A percentile compares a stretch with the other conserved stretches of the same genome.
Conservation (phyloP, 2,888 invertebrate genomes). For the Nineta flava region DNA sequence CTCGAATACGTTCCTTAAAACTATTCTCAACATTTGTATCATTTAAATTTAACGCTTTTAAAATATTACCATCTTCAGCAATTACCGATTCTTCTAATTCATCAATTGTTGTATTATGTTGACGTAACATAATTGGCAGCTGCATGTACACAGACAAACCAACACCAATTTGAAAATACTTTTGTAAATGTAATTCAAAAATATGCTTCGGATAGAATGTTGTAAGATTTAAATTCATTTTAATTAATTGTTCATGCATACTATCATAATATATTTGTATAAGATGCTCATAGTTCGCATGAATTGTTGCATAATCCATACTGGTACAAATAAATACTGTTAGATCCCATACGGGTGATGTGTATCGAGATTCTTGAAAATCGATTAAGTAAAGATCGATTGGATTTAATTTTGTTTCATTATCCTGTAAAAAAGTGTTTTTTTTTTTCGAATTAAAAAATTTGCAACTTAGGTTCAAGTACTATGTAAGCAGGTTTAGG, state of each 20-base stretch:
- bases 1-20: too few species aligned
- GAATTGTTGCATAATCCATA: not conserved
- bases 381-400: conserved; percentile 2
- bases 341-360: conserved; percentile 1
- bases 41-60: too few species aligned
- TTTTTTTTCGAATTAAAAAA: too few species aligned
- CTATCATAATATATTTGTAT: conserved; percentile 4
- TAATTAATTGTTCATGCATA: not conserved
- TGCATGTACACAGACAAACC: not conserved
- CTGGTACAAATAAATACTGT: conserved; percentile 3
- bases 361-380: not conserved
- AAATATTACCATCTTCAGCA: too few species aligned
- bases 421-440: conserved; percentile 1
- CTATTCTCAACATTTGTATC: too few species aligned
- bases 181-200: conserved; percentile 1
- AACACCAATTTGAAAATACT: conserved; percentile 3
- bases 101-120: too few species aligned
- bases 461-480: too few species aligned
- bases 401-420: not conserved
- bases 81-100: too few species aligned
- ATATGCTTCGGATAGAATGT: not conserved
- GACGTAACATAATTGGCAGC: too few species aligned
- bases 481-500: too few species aligned
- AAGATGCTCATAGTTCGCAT: not conserved
- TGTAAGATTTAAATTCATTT: not conserved